phyloP scores from a whole-genome alignment of 2,797 vertebrate genomes.

The Hephaestus fuliginosus region DNA sequence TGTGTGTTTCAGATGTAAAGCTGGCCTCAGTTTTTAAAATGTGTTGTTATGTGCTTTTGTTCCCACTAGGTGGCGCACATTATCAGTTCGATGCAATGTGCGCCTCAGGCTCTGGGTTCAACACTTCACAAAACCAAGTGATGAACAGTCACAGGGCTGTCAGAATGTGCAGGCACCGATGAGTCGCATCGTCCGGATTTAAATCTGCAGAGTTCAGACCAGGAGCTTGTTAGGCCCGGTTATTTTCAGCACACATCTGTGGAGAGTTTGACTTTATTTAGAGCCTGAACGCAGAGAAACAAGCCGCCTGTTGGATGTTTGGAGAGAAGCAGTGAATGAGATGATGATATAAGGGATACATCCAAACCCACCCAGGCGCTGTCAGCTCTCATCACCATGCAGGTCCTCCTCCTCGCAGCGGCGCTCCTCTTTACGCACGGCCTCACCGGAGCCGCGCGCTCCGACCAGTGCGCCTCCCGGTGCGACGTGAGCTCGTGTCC shows the following conservation, averaged over 20 bases:
- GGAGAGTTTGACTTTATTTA: neutral
- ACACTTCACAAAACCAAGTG: neutral
- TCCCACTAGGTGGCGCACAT: slow-evolving; percentile 46
- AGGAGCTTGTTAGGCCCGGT: neutral
- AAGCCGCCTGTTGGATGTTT: neutral
- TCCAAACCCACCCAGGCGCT: neutral
- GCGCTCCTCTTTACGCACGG: slow-evolving; percentile 69
- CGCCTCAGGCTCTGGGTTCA: neutral
- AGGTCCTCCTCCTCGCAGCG: slow-evolving; percentile 50
- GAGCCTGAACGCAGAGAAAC: neutral
- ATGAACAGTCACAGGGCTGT: slow-evolving; percentile 15
- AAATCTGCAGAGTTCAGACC: slow-evolving; percentile 9
- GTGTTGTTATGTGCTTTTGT: neutral
- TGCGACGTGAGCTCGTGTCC: slow-evolving; percentile 93
- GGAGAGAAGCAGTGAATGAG: slow-evolving; percentile 3
- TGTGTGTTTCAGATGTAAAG: too few species aligned
- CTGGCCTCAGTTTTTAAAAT: neutral
- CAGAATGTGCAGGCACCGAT: slow-evolving; percentile 19
- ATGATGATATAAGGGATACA: neutral
- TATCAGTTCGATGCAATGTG: neutral
- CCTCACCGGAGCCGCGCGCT: slow-evolving; percentile 63
- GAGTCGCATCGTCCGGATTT: slow-evolving; percentile 16
- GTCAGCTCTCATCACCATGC: slow-evolving; percentile 53
- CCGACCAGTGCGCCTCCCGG: slow-evolving; percentile 84
- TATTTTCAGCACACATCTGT: neutral